Conservation (phyloP, 2,797 vertebrate genomes). For the Agapornis canus region DNA sequence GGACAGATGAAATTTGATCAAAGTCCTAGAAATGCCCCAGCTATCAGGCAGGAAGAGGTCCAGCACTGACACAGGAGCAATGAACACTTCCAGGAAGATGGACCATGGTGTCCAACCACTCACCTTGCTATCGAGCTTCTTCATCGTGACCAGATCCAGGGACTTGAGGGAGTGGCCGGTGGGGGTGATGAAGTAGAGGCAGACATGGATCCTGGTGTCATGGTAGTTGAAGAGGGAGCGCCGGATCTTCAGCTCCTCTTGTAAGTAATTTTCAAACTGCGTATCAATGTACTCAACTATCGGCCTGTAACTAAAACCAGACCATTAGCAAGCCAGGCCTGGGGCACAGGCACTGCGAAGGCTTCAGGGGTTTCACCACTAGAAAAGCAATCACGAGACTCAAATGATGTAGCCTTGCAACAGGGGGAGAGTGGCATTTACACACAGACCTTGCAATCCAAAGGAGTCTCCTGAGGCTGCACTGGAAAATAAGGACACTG, state of each 20-base stretch:
- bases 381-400: neutral
- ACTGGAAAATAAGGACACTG: neutral
- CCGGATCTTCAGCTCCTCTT: conserved; percentile 98
- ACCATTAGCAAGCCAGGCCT: conserved; percentile 71
- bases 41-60: neutral
- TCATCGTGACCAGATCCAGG: conserved; percentile 97
- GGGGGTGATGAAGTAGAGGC: conserved; percentile 97
- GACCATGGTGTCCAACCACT: fast-evolving
- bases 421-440: neutral
- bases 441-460: neutral
- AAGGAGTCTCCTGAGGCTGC: neutral
- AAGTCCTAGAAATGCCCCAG: neutral
- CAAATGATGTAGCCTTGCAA: neutral
- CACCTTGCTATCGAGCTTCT: conserved; percentile 98
- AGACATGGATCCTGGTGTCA: conserved; percentile 95
- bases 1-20: neutral
- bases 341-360: neutral
- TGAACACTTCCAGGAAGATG: neutral
- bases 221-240: conserved; percentile 96
- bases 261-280: conserved; percentile 97
- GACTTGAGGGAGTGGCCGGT: conserved; percentile 98
- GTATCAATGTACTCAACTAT: conserved; percentile 99
- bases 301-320: conserved; percentile 93
- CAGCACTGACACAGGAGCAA: neutral
- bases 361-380: neutral